phyloP scores from a whole-genome alignment of 1,140 invertebrate genomes.

The Leguminivora glycinivorella region DNA sequence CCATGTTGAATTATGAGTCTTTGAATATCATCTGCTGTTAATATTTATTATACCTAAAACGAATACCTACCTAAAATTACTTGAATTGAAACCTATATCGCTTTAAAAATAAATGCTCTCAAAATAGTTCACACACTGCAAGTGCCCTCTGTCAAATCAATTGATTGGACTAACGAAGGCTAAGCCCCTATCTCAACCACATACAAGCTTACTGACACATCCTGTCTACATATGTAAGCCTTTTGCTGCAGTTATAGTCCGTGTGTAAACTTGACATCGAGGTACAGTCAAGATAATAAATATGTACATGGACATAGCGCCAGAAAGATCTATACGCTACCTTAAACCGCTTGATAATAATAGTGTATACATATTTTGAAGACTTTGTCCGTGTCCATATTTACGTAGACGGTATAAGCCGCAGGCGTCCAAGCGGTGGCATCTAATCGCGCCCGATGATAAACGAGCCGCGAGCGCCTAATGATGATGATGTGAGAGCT shows the following conservation, averaged over 20 bases:
- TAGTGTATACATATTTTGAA: too few species aligned
- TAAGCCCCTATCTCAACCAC: neutral
- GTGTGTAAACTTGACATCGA: too few species aligned
- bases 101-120: neutral
- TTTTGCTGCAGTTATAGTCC: neutral
- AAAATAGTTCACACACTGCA: neutral
- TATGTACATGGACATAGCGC: too few species aligned
- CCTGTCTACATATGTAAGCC: neutral
- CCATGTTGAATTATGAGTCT: too few species aligned
- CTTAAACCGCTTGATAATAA: too few species aligned
- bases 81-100: neutral
- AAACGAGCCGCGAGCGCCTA: constrained; percentile 31
- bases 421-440: constrained; percentile 28
- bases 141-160: neutral
- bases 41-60: too few species aligned
- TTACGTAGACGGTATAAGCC: neutral
- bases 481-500: constrained; percentile 47
- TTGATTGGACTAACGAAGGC: neutral
- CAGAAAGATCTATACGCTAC: too few species aligned
- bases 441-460: constrained; percentile 21
- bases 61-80: too few species aligned
- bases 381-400: too few species aligned
- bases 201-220: neutral
- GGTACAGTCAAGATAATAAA: too few species aligned
- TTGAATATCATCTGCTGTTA: too few species aligned